Evolutionary conservation across 2,888 invertebrate species (phyloP).

Genomic region (Rotaria socialis): DNA sequence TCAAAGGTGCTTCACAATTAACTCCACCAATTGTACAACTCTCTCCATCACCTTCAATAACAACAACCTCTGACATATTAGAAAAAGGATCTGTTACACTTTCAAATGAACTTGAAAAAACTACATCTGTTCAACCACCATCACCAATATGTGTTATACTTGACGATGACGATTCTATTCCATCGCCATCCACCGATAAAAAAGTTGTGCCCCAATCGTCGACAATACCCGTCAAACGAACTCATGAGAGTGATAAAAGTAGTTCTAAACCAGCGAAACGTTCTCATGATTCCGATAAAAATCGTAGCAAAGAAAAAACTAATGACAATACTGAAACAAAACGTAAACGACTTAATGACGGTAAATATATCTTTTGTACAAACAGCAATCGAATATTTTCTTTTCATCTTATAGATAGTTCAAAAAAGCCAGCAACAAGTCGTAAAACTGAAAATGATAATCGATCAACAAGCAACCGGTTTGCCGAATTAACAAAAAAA

Average conservation of each 20-base stretch:
- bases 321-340: not conserved
- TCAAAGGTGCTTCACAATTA: not conserved
- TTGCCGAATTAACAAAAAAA: not conserved
- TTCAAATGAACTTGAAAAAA: not conserved
- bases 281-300: not conserved
- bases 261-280: not conserved
- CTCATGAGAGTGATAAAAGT: not conserved
- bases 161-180: not conserved
- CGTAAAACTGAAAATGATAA: not conserved
- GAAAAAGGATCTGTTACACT: not conserved
- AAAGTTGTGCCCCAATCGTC: not conserved
- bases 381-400: not conserved
- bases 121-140: not conserved
- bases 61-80: not conserved
- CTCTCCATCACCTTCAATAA: not conserved
- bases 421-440: not conserved
- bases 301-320: not conserved
- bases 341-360: not conserved
- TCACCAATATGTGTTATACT: not conserved
- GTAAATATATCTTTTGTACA: not conserved
- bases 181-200: not conserved
- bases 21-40: not conserved
- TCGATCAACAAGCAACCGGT: not conserved
- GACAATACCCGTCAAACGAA: not conserved
- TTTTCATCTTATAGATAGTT: not conserved